Conservation (phyloP, 2,797 vertebrate genomes). For the Taenioides sp. region DNA sequence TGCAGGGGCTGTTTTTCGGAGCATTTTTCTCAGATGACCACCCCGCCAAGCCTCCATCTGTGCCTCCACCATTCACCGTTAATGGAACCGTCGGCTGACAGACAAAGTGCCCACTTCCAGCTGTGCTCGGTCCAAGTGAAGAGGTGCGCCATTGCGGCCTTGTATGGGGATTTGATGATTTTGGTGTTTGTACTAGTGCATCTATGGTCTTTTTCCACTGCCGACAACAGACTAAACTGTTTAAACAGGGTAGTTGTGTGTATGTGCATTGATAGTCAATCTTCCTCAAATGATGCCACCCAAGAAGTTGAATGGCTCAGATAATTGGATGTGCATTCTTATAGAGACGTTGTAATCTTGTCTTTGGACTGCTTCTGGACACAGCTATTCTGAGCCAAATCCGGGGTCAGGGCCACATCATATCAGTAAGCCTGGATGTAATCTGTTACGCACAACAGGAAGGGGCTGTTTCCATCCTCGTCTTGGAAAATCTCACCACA, state of each 20-base stretch:
- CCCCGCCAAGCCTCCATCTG: constrained; percentile 66
- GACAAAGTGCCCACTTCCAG: constrained; percentile 65
- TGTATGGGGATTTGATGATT: constrained; percentile 57
- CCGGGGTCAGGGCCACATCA: constrained; percentile 30
- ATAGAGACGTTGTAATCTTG: constrained; percentile 23
- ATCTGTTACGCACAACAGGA: constrained; percentile 59
- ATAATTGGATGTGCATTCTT: constrained; percentile 36
- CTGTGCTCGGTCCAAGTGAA: constrained; percentile 57
- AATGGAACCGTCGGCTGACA: constrained; percentile 64
- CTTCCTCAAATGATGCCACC: constrained; percentile 20
- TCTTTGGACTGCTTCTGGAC: constrained; percentile 16
- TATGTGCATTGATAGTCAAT: constrained; percentile 23
- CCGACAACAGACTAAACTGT: constrained; percentile 62
- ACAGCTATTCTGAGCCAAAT: constrained; percentile 31
- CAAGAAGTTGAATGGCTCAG: constrained; percentile 19
- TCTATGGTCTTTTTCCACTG: constrained; percentile 65
- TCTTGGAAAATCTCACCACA: constrained; percentile 66
- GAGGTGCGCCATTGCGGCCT: constrained; percentile 27
- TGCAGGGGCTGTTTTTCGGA: constrained; percentile 32
- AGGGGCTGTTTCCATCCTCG: constrained; percentile 50
- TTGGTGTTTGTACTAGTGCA: constrained; percentile 44
- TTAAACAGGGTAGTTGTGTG: constrained; percentile 38
- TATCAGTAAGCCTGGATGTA: constrained; percentile 43
- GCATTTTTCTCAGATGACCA: constrained; percentile 56
- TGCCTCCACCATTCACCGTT: constrained; percentile 51